Percentiles rank a stretch among this genome's conserved stretches.
Evolutionary conservation across 2,888 invertebrate species (phyloP).

Genomic region (Timema podura): DNA sequence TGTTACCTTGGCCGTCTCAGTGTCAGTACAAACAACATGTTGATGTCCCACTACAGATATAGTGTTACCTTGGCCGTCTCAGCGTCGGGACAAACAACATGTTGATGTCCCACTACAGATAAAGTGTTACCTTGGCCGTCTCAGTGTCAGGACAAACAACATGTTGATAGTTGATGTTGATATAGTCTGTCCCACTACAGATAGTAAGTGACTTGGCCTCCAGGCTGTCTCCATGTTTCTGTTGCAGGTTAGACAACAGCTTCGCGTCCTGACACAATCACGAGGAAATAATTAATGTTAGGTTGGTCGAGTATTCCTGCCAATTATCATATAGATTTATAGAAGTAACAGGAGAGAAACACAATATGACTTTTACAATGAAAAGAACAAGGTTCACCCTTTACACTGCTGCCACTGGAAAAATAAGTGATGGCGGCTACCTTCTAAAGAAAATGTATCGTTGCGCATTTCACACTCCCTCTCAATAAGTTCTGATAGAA

Average conservation of each 20-base stretch:
- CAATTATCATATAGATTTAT: too few relatives aligned
- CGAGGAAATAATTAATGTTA: too few relatives aligned
- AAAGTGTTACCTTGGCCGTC: constrained; percentile 77
- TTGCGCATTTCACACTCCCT: too few relatives aligned
- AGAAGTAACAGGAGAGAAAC: too few relatives aligned
- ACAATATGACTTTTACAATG: too few relatives aligned
- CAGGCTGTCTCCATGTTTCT: constrained; percentile 72
- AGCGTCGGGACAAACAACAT: constrained; percentile 90
- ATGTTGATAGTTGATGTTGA: constrained; percentile 97
- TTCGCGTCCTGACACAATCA: constrained; percentile 66
- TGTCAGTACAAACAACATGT: constrained; percentile 92
- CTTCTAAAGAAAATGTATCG: too few relatives aligned
- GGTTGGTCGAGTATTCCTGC: too few relatives aligned
- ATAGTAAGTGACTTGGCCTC: constrained; percentile 95
- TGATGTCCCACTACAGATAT: constrained; percentile 96
- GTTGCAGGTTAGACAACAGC: constrained; percentile 66
- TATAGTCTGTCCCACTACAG: constrained; percentile 97
- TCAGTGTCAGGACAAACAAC: constrained; percentile 91
- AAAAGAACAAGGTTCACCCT: too few relatives aligned
- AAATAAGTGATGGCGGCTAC: too few relatives aligned
- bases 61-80: constrained; percentile 92
- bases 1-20: constrained; percentile 90
- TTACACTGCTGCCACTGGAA: too few relatives aligned
- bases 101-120: constrained; percentile 59
- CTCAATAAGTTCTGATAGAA: too few relatives aligned